phyloP scores from a whole-genome alignment of 2,888 invertebrate species.

The Meteorus cinctellus region DNA sequence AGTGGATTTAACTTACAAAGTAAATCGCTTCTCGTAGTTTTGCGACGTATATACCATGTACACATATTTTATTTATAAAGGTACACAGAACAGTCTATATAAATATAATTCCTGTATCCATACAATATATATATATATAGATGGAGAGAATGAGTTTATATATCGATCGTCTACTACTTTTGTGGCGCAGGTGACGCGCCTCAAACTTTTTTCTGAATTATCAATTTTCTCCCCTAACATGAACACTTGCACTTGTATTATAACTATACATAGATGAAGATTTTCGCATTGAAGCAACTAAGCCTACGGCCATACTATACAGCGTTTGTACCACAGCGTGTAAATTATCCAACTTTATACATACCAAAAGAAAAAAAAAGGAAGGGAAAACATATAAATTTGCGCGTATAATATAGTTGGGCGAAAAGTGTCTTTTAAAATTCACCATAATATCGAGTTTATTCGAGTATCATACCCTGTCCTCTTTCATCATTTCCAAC shows the following conservation, averaged over 20 bases:
- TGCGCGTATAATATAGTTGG: conserved; percentile 17
- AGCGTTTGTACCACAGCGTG: conserved; percentile 18
- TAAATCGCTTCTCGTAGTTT: conserved; percentile 33
- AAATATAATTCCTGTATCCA: conserved; percentile 9
- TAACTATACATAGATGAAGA: conserved; percentile 6
- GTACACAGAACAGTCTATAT: not conserved
- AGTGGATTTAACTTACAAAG: conserved; percentile 52
- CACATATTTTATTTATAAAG: not conserved
- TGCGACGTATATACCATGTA: not conserved
- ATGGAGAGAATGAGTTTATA: conserved; percentile 20
- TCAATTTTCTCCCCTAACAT: conserved; percentile 52
- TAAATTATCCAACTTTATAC: conserved; percentile 36
- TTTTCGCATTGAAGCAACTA: conserved; percentile 31
- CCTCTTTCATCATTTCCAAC: not conserved
- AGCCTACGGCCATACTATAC: conserved; percentile 6
- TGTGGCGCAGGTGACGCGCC: conserved; percentile 55
- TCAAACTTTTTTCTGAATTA: conserved; percentile 54
- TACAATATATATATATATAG: conserved; percentile 12
- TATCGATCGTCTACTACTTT: conserved; percentile 21
- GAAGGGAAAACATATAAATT: conserved; percentile 8
- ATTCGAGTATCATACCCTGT: not conserved
- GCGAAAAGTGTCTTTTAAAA: conserved; percentile 40
- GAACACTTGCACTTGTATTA: conserved; percentile 15
- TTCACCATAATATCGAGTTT: conserved; percentile 27
- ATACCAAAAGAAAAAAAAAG: conserved; percentile 11